Evolutionary conservation across 2,113 vertebrate genomes (phyloP).

Genomic region (Protobothrops mucrosquamatus): DNA sequence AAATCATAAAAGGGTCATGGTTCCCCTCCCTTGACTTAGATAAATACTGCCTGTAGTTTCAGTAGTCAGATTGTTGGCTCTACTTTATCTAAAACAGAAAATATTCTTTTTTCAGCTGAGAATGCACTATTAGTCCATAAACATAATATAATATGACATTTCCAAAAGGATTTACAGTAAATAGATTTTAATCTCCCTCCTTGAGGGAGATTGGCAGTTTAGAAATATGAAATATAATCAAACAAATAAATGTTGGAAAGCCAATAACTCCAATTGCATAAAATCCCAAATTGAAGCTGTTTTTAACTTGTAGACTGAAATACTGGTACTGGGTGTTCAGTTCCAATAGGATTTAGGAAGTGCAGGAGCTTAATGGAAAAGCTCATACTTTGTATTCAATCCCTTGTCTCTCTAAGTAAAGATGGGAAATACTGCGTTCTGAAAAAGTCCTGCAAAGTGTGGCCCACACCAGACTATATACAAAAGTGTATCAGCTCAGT

Average conservation of each 20-base stretch:
- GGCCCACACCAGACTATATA: neutral
- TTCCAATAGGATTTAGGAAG: neutral
- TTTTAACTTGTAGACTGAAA: neutral
- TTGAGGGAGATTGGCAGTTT: neutral
- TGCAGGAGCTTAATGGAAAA: neutral
- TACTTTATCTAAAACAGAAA: slow-evolving; percentile 45
- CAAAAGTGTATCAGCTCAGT: neutral
- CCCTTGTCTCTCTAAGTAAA: too few species aligned
- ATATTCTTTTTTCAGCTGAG: slow-evolving; percentile 31
- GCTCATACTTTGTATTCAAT: neutral
- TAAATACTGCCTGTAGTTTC: slow-evolving; percentile 43
- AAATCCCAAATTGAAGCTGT: neutral
- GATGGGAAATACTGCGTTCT: too few species aligned
- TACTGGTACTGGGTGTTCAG: neutral
- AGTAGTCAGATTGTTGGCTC: slow-evolving; percentile 14
- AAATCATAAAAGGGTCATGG: too few species aligned
- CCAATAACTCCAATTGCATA: neutral
- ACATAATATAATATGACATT: slow-evolving; percentile 10
- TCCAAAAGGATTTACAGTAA: neutral
- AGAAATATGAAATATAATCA: neutral
- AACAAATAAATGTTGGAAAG: neutral
- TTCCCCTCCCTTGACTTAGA: slow-evolving; percentile 5
- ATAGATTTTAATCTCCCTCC: neutral
- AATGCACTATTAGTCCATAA: neutral
- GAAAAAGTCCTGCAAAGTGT: neutral